A percentile compares a stretch with the other conserved stretches of the same genome.
phyloP scores from a whole-genome alignment of 2,888 invertebrate genomes.

The Nysson spinosus region DNA sequence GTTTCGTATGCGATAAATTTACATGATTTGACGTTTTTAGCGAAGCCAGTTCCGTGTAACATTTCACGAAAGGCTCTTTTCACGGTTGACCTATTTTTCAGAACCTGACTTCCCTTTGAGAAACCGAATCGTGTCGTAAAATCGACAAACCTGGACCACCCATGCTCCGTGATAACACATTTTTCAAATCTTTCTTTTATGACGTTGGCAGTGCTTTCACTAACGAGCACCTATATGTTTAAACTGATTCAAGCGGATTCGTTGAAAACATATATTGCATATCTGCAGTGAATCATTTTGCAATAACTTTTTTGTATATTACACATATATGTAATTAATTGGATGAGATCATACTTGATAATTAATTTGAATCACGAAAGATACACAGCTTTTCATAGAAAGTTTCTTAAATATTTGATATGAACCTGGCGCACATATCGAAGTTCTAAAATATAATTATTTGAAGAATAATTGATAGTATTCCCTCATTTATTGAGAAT shows the following conservation, averaged over 20 bases:
- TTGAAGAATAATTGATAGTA: no score
- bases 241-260: conserved; percentile 20
- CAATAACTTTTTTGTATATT: background rate
- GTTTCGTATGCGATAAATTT: background rate
- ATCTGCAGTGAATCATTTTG: background rate
- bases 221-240: conserved; percentile 49
- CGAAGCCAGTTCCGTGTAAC: conserved; percentile 13
- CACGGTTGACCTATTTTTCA: conserved; percentile 22
- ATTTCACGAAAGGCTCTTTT: background rate
- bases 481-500: no score
- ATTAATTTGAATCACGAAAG: conserved; percentile 19
- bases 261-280: background rate
- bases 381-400: background rate
- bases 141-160: conserved; percentile 59
- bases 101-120: conserved; percentile 13
- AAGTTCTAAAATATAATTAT: no score
- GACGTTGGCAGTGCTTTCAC: conserved; percentile 59
- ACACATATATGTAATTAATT: conserved; percentile 27
- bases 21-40: conserved; percentile 17
- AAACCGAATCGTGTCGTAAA: conserved; percentile 51
- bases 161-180: conserved; percentile 47
- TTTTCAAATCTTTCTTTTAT: conserved; percentile 57
- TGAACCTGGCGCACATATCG: no score
- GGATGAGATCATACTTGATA: conserved; percentile 27
- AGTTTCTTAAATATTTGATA: background rate